phyloP scores from a whole-genome alignment of 2,888 invertebrate species.

The Diaperis boleti region DNA sequence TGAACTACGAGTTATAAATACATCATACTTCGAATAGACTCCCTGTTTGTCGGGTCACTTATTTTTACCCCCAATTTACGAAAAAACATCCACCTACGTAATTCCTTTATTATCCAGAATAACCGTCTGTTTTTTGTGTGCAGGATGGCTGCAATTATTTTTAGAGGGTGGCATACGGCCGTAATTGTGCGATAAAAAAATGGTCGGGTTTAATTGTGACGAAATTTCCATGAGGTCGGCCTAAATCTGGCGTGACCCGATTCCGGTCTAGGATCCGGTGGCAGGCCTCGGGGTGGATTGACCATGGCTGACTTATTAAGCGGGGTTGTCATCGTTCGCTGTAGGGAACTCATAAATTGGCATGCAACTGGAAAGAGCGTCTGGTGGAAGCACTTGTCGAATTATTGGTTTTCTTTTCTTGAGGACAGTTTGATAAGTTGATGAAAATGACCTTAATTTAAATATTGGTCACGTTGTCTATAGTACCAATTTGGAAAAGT shows the following conservation, averaged over 20 bases:
- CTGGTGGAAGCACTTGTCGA: not conserved
- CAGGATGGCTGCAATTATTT: slow-evolving; percentile 36
- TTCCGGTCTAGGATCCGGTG: slow-evolving; percentile 1
- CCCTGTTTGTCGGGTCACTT: slow-evolving; percentile 35
- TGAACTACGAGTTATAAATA: too few species aligned
- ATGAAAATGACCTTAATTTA: too few species aligned
- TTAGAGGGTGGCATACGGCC: slow-evolving; percentile 8
- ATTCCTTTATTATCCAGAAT: slow-evolving; percentile 39
- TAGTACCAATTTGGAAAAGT: too few species aligned
- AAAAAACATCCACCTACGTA: slow-evolving; percentile 35
- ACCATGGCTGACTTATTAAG: not conserved
- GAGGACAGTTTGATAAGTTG: too few species aligned
- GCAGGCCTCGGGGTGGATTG: not conserved
- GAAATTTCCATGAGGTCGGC: slow-evolving; percentile 12
- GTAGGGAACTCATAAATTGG: not conserved
- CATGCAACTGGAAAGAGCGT: not conserved
- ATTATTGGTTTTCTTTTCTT: not conserved
- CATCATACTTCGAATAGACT: too few species aligned
- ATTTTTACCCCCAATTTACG: slow-evolving; percentile 33
- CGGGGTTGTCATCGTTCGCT: not conserved
- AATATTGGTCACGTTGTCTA: too few species aligned
- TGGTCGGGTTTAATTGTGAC: slow-evolving; percentile 22
- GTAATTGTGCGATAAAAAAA: slow-evolving; percentile 34
- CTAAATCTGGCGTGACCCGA: slow-evolving; percentile 27
- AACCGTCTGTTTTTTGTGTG: slow-evolving; percentile 16